Evolutionary conservation across 1,140 invertebrate genomes (phyloP), one percentile per base, ranked within the genome.

Genomic region (Drosophila simulans): DNA sequence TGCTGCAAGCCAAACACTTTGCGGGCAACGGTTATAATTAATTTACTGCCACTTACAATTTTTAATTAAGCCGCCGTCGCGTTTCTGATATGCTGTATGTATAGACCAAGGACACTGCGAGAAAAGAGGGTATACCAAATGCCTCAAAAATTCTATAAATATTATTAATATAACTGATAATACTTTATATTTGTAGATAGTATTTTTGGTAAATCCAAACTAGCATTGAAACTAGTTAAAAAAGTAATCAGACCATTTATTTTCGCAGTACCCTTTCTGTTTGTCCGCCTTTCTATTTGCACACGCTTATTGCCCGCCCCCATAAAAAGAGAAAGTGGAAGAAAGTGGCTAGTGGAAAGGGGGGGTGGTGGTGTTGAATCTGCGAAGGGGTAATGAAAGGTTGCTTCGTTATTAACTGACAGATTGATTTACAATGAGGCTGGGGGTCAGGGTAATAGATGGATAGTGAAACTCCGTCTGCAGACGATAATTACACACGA

Each of bases 11-110:
- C 83, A 88, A 86, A 86, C 82, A 86, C 82, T 86, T 86, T 86
- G 82, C 70, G 83, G 65, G 78, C 70, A 63, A 71, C 64, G 82
- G 70, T 86, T 86, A 86, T 86, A 86, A 86, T 86, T 86, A 86
- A 86, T 86, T 86, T 86, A 86, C 82, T 86, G 82, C 82, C 82
- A 86, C 82, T 82, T 88, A 86, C 82, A 88, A 88, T 86, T 86
- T 88, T 86, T 86, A 86, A 86, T 86, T 88, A 86, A 86, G 83
- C 83, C 72, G 59, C 71, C 59, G 39, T 55, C 58, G 52, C 52
- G 70, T 55, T 74, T 74, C 58, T 63, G 51, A 74, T 74, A 62
- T 74, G 57, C 35, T 66, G 45, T 63, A 17, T 35, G 11, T 40
- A 49, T 37, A 35, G 34, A 57, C 20, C 51, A 48, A 27, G 27